A percentile compares a stretch with the other conserved stretches of the same genome.
Conservation (phyloP, 37 sponge, comb jelly and placozoan genomes). For the Ephydatia muelleri region DNA sequence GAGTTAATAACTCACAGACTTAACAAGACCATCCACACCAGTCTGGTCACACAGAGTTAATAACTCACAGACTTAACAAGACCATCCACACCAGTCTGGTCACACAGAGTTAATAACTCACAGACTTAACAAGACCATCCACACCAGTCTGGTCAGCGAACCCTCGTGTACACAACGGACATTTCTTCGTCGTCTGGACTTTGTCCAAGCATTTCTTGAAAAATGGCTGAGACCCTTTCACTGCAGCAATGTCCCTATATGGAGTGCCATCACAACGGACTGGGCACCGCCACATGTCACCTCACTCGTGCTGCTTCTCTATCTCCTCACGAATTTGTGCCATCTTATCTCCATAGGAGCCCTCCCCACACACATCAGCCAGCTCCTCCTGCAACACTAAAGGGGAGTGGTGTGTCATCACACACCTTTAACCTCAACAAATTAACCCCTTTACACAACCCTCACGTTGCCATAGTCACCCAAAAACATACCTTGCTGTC, state of each 20-base stretch:
- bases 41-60: no score
- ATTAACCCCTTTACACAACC: not conserved
- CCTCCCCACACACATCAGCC: slow-evolving; percentile 44
- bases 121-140: slow-evolving; percentile 50
- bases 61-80: not conserved
- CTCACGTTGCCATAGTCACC: not conserved
- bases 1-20: no score
- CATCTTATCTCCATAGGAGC: slow-evolving; percentile 32
- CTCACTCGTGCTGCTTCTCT: slow-evolving; percentile 48
- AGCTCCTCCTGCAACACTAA: slow-evolving; percentile 48
- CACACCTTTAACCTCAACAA: not conserved
- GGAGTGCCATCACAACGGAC: not conserved
- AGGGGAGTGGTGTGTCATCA: not conserved
- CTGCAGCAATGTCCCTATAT: slow-evolving; percentile 56
- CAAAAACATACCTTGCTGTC: slow-evolving; percentile 7
- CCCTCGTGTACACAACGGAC: slow-evolving; percentile 71
- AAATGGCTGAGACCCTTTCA: slow-evolving; percentile 76
- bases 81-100: no score
- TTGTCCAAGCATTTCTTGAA: slow-evolving; percentile 73
- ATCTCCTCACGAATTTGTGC: slow-evolving; percentile 42
- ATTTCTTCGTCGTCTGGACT: slow-evolving; percentile 47
- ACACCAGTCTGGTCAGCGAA: slow-evolving; percentile 47
- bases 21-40: no score
- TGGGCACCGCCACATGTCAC: not conserved
- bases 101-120: no score